Conservation (phyloP, 2,888 invertebrate genomes). For the Xestia ashworthii region DNA sequence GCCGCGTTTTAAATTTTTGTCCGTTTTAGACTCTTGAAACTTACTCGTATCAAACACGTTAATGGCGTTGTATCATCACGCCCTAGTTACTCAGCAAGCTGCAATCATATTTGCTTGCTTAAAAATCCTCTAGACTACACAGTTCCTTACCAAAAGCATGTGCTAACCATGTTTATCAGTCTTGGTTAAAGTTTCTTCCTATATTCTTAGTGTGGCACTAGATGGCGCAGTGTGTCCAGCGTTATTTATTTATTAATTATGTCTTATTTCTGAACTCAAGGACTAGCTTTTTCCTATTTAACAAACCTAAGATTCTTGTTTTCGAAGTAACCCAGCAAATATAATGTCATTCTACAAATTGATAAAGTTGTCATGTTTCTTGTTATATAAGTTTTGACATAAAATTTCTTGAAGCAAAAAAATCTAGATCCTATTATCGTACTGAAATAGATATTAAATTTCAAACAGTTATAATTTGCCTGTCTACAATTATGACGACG, state of each 20-base stretch:
- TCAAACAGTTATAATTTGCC: background rate
- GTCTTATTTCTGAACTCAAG: background rate
- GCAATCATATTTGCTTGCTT: background rate
- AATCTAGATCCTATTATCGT: background rate
- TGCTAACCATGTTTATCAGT: background rate
- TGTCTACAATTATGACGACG: background rate
- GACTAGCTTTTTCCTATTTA: background rate
- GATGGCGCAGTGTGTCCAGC: too few species aligned
- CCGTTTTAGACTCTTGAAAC: background rate
- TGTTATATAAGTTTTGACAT: constrained; percentile 17
- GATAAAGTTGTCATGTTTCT: constrained; percentile 25
- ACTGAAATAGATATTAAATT: background rate
- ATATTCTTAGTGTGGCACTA: background rate
- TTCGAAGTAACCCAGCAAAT: background rate
- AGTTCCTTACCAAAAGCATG: background rate
- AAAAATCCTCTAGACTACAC: too few species aligned
- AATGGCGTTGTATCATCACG: background rate
- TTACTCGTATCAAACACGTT: background rate
- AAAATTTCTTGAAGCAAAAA: background rate
- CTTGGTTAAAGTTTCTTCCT: background rate
- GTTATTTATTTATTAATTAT: too few species aligned
- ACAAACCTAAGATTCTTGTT: background rate
- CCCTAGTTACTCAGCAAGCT: background rate
- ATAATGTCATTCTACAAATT: background rate
- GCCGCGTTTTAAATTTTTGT: too few species aligned